phyloP scores from a whole-genome alignment of 2,888 invertebrate genomes.

The Drosophila demipolita region DNA sequence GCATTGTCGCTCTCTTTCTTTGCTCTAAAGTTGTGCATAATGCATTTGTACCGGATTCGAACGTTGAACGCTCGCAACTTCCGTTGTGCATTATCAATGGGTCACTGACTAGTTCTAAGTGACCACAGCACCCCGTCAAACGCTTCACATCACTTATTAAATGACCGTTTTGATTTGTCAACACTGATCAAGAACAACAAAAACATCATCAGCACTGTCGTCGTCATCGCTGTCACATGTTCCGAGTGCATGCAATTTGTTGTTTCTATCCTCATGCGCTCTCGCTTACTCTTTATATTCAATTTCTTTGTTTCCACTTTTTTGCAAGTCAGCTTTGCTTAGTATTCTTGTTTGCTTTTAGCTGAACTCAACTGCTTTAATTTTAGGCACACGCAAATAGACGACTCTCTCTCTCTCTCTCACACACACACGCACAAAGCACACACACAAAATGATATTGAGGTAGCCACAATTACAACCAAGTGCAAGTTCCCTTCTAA shows the following conservation, averaged over 20 bases:
- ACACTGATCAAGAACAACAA: slow-evolving; percentile 22
- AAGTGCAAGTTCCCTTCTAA: slow-evolving; percentile 67
- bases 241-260: slow-evolving; percentile 53
- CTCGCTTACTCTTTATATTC: slow-evolving; percentile 23
- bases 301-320: slow-evolving; percentile 70
- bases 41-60: slow-evolving; percentile 26
- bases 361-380: slow-evolving; percentile 47
- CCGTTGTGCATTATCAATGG: slow-evolving; percentile 71
- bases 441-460: slow-evolving; percentile 59
- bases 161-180: slow-evolving; percentile 32
- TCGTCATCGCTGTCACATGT: slow-evolving; percentile 73
- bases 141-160: too few relatives aligned
- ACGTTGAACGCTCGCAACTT: slow-evolving; percentile 46
- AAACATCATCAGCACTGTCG: slow-evolving; percentile 34
- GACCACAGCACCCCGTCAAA: background rate
- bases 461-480: slow-evolving; percentile 65
- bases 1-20: slow-evolving; percentile 17
- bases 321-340: slow-evolving; percentile 73
- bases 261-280: slow-evolving; percentile 26
- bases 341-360: slow-evolving; percentile 46
- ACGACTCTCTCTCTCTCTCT: slow-evolving; percentile 2
- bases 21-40: slow-evolving; percentile 13
- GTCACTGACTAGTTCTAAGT: slow-evolving; percentile 58
- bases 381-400: slow-evolving; percentile 62
- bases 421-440: slow-evolving; percentile 15